A percentile compares a stretch with the other conserved stretches of the same genome.
These are phyloP conservation scores for Terebella lapidaria DNA, from an alignment of 2,888 invertebrate species.

Conservation along the genomic window DNA sequence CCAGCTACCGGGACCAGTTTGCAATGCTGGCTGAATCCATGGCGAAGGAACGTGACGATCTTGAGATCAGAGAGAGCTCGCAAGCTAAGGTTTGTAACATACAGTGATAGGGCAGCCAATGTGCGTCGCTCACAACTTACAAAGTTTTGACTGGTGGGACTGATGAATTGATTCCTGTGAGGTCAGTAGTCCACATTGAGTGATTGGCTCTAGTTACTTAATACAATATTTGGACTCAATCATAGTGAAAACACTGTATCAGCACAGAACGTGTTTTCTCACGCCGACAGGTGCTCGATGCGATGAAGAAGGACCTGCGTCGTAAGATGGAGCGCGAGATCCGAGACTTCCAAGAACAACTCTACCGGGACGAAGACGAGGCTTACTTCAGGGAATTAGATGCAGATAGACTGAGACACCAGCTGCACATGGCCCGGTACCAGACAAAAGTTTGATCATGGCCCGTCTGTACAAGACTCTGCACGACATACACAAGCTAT, in stretches of 20 bases:
- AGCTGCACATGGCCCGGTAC: slow-evolving; percentile 41
- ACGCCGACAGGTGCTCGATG: slow-evolving; percentile 41
- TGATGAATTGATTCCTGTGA: no score
- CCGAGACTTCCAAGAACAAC: slow-evolving; percentile 43
- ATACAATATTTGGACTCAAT: no score
- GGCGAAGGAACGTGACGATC: slow-evolving; percentile 38
- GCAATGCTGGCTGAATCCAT: slow-evolving; percentile 46
- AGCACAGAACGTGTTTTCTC: no score
- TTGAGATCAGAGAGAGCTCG: slow-evolving; percentile 39
- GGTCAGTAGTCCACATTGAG: no score
- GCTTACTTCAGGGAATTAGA: slow-evolving; percentile 49
- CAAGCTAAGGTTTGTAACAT: slow-evolving; percentile 46
- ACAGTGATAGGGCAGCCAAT: no score
- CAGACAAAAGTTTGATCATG: slow-evolving; percentile 13
- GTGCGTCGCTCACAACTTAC: no score
- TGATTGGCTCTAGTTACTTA: no score
- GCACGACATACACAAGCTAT: no score
- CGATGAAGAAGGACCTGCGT: slow-evolving; percentile 48
- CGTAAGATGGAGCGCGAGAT: slow-evolving; percentile 51
- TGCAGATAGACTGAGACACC: slow-evolving; percentile 43
- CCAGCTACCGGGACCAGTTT: slow-evolving; percentile 51
- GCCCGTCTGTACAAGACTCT: no score
- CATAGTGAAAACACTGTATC: no score
- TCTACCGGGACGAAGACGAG: slow-evolving; percentile 48
- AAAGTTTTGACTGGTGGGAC: no score